Evolutionary conservation across 2,113 vertebrate species (phyloP).

Genomic region (Sapajus apella): DNA sequence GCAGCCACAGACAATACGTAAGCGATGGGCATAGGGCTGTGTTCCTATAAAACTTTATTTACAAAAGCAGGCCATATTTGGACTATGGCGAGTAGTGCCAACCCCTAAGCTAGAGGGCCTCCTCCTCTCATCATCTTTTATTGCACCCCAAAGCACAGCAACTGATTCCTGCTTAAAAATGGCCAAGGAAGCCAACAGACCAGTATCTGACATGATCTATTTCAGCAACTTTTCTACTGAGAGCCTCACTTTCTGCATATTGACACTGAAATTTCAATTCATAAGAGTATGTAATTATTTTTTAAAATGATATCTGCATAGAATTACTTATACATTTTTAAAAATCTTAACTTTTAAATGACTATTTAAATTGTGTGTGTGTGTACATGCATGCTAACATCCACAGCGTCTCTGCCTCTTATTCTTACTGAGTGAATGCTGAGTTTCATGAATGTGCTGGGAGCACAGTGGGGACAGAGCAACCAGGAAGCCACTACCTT

Average conservation of each 20-base stretch:
- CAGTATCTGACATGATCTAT: background rate
- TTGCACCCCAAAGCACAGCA: background rate
- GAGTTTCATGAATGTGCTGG: background rate
- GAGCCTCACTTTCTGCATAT: conserved; percentile 7
- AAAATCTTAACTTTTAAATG: background rate
- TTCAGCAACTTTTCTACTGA: conserved; percentile 1
- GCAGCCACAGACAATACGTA: background rate
- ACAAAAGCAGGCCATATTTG: conserved; percentile 27
- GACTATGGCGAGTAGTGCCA: background rate
- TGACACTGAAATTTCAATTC: conserved; percentile 45
- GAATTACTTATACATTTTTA: conserved; percentile 14
- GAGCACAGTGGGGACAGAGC: background rate
- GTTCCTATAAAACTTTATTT: conserved; percentile 6
- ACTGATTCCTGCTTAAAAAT: background rate
- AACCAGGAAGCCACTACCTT: conserved; percentile 1
- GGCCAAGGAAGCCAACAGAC: background rate
- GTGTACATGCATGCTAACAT: background rate
- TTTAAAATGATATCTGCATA: conserved; percentile 34
- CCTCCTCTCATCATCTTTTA: background rate
- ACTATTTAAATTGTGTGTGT: background rate
- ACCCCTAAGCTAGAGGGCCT: background rate
- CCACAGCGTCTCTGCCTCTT: background rate
- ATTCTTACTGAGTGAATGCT: background rate
- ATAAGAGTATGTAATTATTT: background rate
- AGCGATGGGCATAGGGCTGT: background rate